Conservation (phyloP, 92 coral and sea anemone species). For the Plumapathes pennacea region DNA sequence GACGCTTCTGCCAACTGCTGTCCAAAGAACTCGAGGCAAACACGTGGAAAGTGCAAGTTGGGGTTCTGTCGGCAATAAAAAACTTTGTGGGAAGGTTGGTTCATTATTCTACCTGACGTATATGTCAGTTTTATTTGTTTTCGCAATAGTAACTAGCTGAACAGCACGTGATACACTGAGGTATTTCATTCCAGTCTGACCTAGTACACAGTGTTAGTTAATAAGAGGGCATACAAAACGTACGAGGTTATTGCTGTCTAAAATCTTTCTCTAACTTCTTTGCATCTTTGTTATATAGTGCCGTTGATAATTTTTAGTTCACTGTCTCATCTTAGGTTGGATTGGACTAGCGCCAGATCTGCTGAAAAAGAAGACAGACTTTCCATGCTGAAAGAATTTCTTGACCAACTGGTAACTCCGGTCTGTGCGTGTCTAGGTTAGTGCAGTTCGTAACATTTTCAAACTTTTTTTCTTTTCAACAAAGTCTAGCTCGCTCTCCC, state of each 20-base stretch:
- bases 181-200: too few relatives aligned
- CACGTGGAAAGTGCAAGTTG: constrained; percentile 95
- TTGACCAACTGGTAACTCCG: constrained; percentile 33
- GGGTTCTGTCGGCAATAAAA: constrained; percentile 67
- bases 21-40: constrained; percentile 56
- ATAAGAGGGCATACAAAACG: too few relatives aligned
- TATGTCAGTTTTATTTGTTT: too few relatives aligned
- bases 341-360: constrained; percentile 37
- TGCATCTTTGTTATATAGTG: too few relatives aligned
- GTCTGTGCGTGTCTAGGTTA: constrained; percentile 79
- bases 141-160: too few relatives aligned
- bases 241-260: too few relatives aligned
- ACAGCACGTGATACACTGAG: too few relatives aligned
- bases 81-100: constrained; percentile 67
- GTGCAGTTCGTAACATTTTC: not conserved
- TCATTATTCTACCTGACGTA: not conserved
- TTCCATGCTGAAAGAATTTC: constrained; percentile 25
- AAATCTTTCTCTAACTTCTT: too few relatives aligned
- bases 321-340: constrained; percentile 23
- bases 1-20: constrained; percentile 56
- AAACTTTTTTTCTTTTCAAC: not conserved
- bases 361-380: constrained; percentile 28
- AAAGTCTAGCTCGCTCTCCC: not conserved
- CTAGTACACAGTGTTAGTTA: too few relatives aligned
- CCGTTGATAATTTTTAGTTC: not conserved